Evolutionary conservation across 1,140 invertebrate genomes (phyloP), one percentile per base, ranked within the genome.

Genomic region (Adelges cooleyi): DNA sequence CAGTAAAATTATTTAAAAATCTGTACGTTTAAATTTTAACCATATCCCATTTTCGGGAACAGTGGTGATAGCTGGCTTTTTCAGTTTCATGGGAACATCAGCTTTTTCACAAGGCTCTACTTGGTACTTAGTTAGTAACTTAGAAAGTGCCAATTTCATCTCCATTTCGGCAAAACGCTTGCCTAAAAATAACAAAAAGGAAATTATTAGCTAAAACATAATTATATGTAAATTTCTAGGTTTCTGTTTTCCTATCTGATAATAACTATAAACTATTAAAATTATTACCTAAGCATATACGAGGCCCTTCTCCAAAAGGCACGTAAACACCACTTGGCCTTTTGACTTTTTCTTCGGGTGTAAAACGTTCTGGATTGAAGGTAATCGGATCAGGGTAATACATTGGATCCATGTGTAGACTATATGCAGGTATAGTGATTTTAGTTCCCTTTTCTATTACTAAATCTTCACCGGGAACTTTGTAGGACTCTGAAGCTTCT

Each of bases 321-420:
- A 81, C 70, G 68, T 77, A 81, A 2, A 75, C 67, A 27, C 71
- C 73, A 23, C 66, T 75, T 62, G 69, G 75, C 33, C 78, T 71
- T 15, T 68, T 70, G 13, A 65, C 49, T 22, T 70, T 67, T 59
- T 71, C 70, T 51, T 73, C 73, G 4, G 70, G 68, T n/a, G 74
- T 70, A 69, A 84, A 85, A 51, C 81, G 72, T 49, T 84, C 80
- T 0, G 84, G 83, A 70, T 83, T 75, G 69, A 82, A 85, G 11
- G 69, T 71, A n/a, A 81, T 76, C 2, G 83, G 82, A 65, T 84
- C 74, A 6, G 80, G 76, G 68, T 75, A 84, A 52, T 75, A 73
- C 40, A 76, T 68, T 3, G 75, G 70, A 67, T 82, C 76, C 18
- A 67, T 51, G 15, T 75, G 74, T 8, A 73, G 49, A 13, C 66